Conservation (phyloP, 2,888 invertebrate genomes). For the Acanthosepion pharaonis region DNA sequence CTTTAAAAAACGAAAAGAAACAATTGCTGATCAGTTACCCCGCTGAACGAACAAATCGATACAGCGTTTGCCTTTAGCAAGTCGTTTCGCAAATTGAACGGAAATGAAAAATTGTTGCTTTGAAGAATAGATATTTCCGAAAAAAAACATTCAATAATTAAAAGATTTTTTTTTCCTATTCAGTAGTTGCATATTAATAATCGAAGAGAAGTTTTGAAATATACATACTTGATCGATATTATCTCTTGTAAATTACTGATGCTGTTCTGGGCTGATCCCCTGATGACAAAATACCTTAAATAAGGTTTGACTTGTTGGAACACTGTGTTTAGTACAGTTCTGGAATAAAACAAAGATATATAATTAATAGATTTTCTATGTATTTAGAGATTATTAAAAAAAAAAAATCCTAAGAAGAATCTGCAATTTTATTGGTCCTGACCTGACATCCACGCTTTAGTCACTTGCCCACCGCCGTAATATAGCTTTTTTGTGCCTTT, state of each 20-base stretch:
- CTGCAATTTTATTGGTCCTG: too few species aligned
- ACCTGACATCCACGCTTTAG: too few species aligned
- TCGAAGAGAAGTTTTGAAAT: not conserved
- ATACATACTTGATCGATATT: not conserved
- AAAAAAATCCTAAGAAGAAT: too few species aligned
- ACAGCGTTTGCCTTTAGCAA: not conserved
- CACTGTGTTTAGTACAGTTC: slow-evolving; percentile 45
- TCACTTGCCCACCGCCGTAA: too few species aligned
- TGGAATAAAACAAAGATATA: not conserved
- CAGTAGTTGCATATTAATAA: too few species aligned
- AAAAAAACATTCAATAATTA: not conserved
- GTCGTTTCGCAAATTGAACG: not conserved
- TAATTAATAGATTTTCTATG: slow-evolving; percentile 46
- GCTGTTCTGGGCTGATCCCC: not conserved
- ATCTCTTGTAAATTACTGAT: not conserved
- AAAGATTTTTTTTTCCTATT: not conserved
- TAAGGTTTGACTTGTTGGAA: slow-evolving; percentile 12
- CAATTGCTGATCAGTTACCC: not conserved
- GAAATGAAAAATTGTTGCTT: not conserved
- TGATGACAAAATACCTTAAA: not conserved
- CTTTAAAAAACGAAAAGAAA: not conserved
- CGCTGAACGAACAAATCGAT: not conserved
- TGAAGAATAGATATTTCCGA: not conserved
- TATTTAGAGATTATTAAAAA: too few species aligned
- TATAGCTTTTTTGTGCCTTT: too few species aligned